Evolutionary conservation across 1,140 invertebrate species (phyloP).

Genomic region (Lasaia peninsularis): DNA sequence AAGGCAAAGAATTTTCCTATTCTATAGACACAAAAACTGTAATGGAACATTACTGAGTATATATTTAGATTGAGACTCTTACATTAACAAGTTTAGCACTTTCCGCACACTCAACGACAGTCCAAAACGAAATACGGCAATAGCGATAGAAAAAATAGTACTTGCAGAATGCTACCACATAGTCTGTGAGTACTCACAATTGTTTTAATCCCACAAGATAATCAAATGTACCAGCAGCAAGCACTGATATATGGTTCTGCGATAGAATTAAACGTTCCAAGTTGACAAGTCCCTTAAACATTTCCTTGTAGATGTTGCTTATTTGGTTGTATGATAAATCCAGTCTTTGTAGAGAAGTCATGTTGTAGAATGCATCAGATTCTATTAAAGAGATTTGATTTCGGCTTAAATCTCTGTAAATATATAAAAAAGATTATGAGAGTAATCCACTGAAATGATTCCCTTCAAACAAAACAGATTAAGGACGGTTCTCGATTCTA

Average conservation of each 20-base stretch:
- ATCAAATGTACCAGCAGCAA: constrained; percentile 83
- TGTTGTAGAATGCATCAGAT: constrained; percentile 84
- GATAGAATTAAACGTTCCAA: constrained; percentile 82
- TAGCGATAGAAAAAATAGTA: no score
- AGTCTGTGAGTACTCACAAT: constrained; percentile 79
- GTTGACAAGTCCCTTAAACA: constrained; percentile 80
- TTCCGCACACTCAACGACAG: no score
- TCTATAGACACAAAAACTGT: no score
- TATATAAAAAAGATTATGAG: background rate
- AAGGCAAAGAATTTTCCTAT: no score
- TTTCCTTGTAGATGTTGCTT: constrained; percentile 79
- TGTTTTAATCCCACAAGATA: constrained; percentile 81
- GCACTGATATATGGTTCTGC: constrained; percentile 83
- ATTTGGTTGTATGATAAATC: constrained; percentile 84
- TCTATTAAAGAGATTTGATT: constrained; percentile 87
- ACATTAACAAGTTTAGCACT: no score
- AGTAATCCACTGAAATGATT: no score
- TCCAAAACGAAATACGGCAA: background rate
- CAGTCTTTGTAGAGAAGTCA: constrained; percentile 82
- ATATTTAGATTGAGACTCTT: no score
- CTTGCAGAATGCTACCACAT: background rate
- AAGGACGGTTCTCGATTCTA: no score
- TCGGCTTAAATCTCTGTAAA: constrained; percentile 84
- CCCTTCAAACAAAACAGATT: no score
- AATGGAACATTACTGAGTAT: no score